Evolutionary conservation across 1,140 invertebrate species (phyloP), one percentile per base, ranked within the genome.

Genomic region (Medauroidea extradentata): DNA sequence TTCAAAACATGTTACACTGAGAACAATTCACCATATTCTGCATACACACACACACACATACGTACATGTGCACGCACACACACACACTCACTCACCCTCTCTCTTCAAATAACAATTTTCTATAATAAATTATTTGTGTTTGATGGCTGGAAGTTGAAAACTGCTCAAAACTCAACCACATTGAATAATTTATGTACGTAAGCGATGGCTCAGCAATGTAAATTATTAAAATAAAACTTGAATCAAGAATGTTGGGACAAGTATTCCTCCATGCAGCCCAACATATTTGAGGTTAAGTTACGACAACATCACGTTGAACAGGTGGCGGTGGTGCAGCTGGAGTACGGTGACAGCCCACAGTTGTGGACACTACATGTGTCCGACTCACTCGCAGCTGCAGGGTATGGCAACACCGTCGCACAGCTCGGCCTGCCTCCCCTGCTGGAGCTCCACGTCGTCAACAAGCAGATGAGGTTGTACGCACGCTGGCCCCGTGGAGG

Each of bases 401-500:
- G 50, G 7, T 52, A 52, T 41, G 50, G 46, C 29, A 50, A 2
- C 2, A 27, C 2, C 25, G 13, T 55, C 19, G 27, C 34, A 24
- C 19, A 23, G 16, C 16, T 53, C 13, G 41, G 3, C 43, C 19
- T 19, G 50, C 3, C 11, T 51, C 38, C 34, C 0, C 16, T 14
- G 21, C 48, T 34, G 2, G 48, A 59, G 34, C 21, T 59, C 24
- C 48, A 59, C 13, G 57, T 53, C 7, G 13, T 51, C 5, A 53
- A 59, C 34, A 23, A 42, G 21, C 54, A 57, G 29, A 39, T 57
- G 11, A 44, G 54, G 42, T 23, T 57, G 41, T 57, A 57, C 41
- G 39, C 19, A 3, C 29, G 19, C 11, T 57, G 42, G 54, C 42
- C 42, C 9, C n/a, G n/a, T 27, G 38, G 23, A 14, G 16, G 14